Conservation (phyloP, 2,797 vertebrate genomes). For the Microctenopoma lineatum region DNA sequence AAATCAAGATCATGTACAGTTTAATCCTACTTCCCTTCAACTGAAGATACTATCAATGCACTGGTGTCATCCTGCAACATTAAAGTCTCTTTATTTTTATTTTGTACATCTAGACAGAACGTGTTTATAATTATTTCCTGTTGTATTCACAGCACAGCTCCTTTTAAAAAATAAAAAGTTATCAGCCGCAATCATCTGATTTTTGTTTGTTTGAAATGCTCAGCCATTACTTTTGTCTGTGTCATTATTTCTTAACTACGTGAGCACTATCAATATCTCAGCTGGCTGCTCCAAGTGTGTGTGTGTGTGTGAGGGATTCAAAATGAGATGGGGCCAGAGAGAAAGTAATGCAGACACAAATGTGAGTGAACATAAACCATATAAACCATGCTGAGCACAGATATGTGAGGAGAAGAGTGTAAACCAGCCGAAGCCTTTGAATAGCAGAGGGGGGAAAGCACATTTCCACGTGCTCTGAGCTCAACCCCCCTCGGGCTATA, state of each 20-base stretch:
- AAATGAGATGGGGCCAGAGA: slow-evolving; percentile 24
- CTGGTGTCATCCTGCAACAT: no score
- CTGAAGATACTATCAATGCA: no score
- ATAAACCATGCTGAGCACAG: slow-evolving; percentile 3
- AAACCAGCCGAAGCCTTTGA: not conserved
- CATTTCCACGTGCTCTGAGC: slow-evolving; percentile 8
- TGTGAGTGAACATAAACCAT: not conserved
- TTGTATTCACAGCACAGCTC: not conserved
- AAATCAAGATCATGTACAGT: not conserved
- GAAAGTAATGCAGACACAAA: slow-evolving; percentile 11
- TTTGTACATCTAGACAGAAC: no score
- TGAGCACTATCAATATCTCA: slow-evolving; percentile 38
- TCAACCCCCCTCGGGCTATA: slow-evolving; percentile 1
- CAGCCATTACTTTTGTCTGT: slow-evolving; percentile 19
- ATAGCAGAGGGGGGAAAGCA: slow-evolving; percentile 5
- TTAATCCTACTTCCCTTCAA: not conserved
- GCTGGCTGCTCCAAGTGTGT: slow-evolving; percentile 16
- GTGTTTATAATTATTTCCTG: not conserved
- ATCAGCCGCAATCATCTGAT: not conserved
- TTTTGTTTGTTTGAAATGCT: slow-evolving; percentile 11
- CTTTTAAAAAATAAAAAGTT: not conserved
- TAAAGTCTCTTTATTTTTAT: no score
- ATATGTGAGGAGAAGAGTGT: not conserved
- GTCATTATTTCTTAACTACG: slow-evolving; percentile 40
- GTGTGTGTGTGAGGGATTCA: slow-evolving; percentile 10